A percentile compares a stretch with the other conserved stretches of the same genome.
Evolutionary conservation across 2,797 vertebrate species (phyloP).

Genomic region (Neosilurus hyrtlii): DNA sequence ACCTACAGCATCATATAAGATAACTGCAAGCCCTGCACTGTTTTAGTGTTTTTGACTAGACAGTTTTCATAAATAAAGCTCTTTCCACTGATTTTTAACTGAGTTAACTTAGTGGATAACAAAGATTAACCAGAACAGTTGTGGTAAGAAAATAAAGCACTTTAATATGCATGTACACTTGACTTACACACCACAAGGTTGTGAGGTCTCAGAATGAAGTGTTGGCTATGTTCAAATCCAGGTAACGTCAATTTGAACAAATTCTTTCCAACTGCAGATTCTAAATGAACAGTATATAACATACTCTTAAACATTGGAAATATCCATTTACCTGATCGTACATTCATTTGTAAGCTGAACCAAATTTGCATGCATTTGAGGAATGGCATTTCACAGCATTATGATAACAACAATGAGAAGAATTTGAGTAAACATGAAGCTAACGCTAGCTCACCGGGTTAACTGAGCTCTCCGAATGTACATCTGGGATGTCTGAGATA

Average conservation of each 20-base stretch:
- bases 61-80: neutral
- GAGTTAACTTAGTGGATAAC: neutral
- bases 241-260: neutral
- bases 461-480: neutral
- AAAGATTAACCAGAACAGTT: neutral
- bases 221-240: conserved; percentile 18
- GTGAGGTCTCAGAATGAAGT: conserved; percentile 56
- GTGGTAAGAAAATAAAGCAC: conserved; percentile 73
- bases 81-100: neutral
- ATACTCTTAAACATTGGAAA: neutral
- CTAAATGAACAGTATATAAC: neutral
- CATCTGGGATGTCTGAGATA: neutral
- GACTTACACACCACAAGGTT: conserved; percentile 66
- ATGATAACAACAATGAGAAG: neutral
- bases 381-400: neutral
- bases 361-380: neutral
- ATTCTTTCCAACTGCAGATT: neutral
- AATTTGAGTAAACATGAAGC: neutral
- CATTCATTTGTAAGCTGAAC: neutral
- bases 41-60: neutral
- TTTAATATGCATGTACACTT: conserved; percentile 71
- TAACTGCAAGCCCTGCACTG: neutral
- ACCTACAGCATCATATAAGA: neutral
- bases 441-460: neutral
- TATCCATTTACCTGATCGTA: neutral